phyloP scores from a whole-genome alignment of 2,888 invertebrate genomes.

The Invenusta paracnida region DNA sequence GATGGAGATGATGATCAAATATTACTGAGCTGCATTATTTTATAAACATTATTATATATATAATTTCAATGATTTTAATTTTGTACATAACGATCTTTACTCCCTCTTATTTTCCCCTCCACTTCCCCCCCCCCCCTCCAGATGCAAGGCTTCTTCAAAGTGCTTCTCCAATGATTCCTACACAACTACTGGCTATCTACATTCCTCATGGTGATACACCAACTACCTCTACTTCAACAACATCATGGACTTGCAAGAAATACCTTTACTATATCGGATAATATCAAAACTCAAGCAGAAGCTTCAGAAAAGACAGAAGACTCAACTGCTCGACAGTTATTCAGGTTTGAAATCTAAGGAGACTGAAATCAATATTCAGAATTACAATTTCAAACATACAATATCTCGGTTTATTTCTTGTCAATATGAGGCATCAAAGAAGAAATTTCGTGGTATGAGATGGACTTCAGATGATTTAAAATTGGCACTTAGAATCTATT shows the following conservation, averaged over 20 bases:
- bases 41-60: not conserved
- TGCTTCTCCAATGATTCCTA: constrained; percentile 17
- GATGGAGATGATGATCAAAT: not conserved
- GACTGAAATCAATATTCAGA: not conserved
- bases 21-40: not conserved
- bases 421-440: not conserved
- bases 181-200: constrained; percentile 1
- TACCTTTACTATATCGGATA: not conserved
- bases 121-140: not conserved
- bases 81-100: not conserved
- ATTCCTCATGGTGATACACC: not conserved
- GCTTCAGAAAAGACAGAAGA: no score
- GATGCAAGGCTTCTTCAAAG: constrained; percentile 4
- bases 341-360: no score
- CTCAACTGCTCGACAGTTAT: no score
- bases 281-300: no score
- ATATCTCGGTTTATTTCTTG: not conserved
- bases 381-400: not conserved
- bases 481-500: not conserved
- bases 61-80: not conserved
- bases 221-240: not conserved
- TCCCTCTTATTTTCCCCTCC: not conserved
- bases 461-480: not conserved
- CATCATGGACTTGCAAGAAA: not conserved
- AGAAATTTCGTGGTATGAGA: not conserved